Percentiles rank a stretch among this genome's conserved stretches.
phyloP scores from a whole-genome alignment of 2,797 vertebrate species.

The Cynopterus sphinx region DNA sequence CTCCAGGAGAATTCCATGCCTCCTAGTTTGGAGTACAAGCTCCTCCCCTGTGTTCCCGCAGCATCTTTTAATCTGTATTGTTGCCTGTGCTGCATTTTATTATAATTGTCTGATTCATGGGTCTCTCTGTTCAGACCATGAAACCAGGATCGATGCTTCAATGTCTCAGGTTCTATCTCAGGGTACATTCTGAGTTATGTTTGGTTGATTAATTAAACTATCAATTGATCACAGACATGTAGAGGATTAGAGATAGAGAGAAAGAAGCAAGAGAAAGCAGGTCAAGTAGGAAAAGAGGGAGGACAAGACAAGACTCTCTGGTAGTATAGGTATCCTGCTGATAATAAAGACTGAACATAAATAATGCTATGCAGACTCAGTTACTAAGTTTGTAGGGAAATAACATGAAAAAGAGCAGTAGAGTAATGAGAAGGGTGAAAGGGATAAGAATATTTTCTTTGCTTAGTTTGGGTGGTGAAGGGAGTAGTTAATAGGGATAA shows the following conservation, averaged over 20 bases:
- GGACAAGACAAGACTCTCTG: background rate
- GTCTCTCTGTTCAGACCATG: background rate
- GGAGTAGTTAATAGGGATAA: constrained; percentile 75
- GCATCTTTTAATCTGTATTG: background rate
- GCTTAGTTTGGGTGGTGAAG: constrained; percentile 10
- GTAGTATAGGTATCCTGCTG: background rate
- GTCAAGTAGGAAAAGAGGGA: background rate
- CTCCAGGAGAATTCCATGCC: background rate
- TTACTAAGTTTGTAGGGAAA: background rate
- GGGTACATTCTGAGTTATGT: background rate
- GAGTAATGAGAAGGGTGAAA: background rate
- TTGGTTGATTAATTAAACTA: constrained; percentile 23
- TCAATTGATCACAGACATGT: background rate
- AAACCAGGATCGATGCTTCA: background rate
- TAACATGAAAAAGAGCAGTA: background rate
- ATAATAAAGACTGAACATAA: background rate
- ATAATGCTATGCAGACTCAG: background rate
- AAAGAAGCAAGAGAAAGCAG: background rate
- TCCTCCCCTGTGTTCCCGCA: background rate
- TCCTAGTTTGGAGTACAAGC: background rate
- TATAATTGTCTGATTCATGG: background rate
- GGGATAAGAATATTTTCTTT: constrained; percentile 14
- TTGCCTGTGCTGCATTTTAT: background rate
- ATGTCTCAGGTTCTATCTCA: background rate
- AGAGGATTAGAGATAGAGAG: background rate